Evolutionary conservation across 2,113 vertebrate genomes (phyloP), one percentile per base, ranked within the genome.

Genomic region (Laterallus jamaicensis): DNA sequence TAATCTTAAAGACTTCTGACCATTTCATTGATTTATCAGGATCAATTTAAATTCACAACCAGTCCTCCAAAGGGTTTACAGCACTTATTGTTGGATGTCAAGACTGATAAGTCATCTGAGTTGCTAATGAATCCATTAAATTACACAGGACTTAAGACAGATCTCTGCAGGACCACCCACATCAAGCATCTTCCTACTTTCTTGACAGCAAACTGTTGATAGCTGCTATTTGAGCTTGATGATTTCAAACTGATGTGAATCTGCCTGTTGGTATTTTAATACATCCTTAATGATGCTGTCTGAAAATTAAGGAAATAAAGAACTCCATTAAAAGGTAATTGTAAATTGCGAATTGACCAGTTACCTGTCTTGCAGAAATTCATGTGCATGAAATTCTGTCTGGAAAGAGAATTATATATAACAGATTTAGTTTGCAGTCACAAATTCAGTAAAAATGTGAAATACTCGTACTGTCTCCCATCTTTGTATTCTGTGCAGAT

Each of bases 91-190:
- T 81, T 92, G 68, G 55, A 21, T 92, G 68, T 88, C 88, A 90
- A 88, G 60, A 9, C 64, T 94, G 79, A 77, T 93, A 96, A 94
- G 76, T 86, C 91, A 90, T 75, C 59, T 35, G 67, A 67, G 42
- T 52, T 95, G 82, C 47, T 93, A 94, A 94, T 83, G 31, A 92
- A 96, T 83, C 64, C n/a, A 88, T 92, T 93, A 70, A 88, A 93
- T 80, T 92, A 52, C 21, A 80, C 10, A 74, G 22, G 15, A 86
- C 55, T 26, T 69, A 59, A 88, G 80, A 90, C 42, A 95, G 63
- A 96, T 74, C n/a, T 90, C 64, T 82, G 29, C 58, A 86, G 67
- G 70, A 21, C 88, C 91, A 96, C 86, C 75, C 76, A 85, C 75
- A 88, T 88, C 49, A 76, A 80, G 50, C 44, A 74, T 52, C 56